These are phyloP conservation scores for Pecten maximus DNA, from an alignment of 2,888 invertebrate species.

Conservation along the genomic window DNA sequence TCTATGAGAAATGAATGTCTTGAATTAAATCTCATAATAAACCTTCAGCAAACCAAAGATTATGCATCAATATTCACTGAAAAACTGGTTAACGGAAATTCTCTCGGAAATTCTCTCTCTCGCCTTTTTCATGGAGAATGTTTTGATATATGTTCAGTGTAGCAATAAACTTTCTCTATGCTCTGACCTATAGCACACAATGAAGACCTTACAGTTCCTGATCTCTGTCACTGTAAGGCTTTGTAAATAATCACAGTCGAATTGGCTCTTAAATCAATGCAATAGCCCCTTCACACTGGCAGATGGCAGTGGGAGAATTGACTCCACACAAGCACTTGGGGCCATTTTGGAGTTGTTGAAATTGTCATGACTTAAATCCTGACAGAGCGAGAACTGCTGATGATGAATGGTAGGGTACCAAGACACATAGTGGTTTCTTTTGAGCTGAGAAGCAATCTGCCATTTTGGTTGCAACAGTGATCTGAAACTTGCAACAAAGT, in stretches of 20 bases:
- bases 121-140: not conserved
- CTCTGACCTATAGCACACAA: not conserved
- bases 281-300: not conserved
- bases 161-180: not conserved
- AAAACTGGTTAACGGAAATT: not conserved
- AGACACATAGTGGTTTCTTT: not conserved
- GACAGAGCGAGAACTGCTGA: not conserved
- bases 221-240: not conserved
- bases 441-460: not conserved
- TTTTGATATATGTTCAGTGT: not conserved
- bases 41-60: not conserved
- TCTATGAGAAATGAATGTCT: too few species aligned
- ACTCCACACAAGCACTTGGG: constrained; percentile 19
- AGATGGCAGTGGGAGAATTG: not conserved
- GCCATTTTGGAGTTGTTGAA: constrained; percentile 18
- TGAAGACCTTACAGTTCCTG: not conserved
- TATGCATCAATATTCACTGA: not conserved
- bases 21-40: too few species aligned
- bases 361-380: not conserved
- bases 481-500: too few species aligned
- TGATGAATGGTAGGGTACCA: not conserved
- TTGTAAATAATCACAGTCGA: constrained; percentile 28
- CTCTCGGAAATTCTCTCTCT: not conserved
- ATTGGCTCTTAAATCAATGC: constrained; percentile 19
- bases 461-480: not conserved